A percentile compares a stretch with the other conserved stretches of the same genome.
Conservation (phyloP, 2,113 vertebrate genomes). For the Prochilodus magdalenae region DNA sequence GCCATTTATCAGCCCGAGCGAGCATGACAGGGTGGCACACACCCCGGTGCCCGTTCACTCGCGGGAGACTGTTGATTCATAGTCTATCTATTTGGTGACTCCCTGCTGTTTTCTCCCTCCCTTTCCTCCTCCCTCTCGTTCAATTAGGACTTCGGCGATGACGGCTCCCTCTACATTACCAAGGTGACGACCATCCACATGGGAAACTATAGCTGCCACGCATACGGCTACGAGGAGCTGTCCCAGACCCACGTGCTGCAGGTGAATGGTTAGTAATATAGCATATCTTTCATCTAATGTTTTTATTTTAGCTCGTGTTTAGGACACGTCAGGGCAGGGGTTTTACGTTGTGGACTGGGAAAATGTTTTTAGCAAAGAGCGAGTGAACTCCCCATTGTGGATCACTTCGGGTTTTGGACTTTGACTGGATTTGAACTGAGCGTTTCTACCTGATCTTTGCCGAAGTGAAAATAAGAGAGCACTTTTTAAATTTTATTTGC, state of each 20-base stretch:
- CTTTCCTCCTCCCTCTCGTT: slow-evolving; percentile 56
- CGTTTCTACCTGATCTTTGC: too few species aligned
- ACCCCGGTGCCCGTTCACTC: slow-evolving; percentile 65
- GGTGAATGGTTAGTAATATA: slow-evolving; percentile 99
- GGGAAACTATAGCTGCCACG: slow-evolving; percentile 97
- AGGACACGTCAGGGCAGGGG: neutral
- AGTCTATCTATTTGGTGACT: slow-evolving; percentile 56
- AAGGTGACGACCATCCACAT: slow-evolving; percentile 98
- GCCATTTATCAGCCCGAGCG: slow-evolving; percentile 76
- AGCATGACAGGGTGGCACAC: slow-evolving; percentile 64
- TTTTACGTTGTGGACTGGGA: neutral
- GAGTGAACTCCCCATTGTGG: too few species aligned
- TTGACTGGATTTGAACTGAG: too few species aligned
- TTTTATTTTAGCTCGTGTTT: neutral
- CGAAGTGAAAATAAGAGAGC: too few species aligned
- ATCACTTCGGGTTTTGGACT: too few species aligned
- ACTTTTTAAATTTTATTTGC: too few species aligned
- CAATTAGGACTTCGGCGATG: slow-evolving; percentile 93
- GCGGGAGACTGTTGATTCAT: slow-evolving; percentile 73
- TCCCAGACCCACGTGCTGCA: slow-evolving; percentile 97
- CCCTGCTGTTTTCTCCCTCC: slow-evolving; percentile 51
- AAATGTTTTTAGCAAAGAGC: too few species aligned
- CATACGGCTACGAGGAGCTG: slow-evolving; percentile 91
- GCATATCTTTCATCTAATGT: slow-evolving; percentile 66
- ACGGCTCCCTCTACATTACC: slow-evolving; percentile 94